Evolutionary conservation across 2,113 vertebrate species (phyloP).

Genomic region (Atlantisia rogersi): DNA sequence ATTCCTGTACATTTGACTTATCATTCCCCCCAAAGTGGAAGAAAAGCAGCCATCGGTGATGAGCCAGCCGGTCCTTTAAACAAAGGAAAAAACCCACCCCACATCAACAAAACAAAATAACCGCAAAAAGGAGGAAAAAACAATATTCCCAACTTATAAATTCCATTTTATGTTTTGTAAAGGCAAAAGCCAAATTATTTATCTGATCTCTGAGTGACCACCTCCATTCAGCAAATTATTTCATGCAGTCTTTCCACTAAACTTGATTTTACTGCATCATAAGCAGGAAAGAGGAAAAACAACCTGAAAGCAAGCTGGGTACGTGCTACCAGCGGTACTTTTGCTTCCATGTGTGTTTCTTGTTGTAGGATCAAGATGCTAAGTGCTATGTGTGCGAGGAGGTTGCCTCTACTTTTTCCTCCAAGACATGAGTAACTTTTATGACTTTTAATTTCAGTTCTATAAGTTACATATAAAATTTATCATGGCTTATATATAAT

Average conservation of each 20-base stretch:
- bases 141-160: not conserved
- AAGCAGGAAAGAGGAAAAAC: not conserved
- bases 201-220: not conserved
- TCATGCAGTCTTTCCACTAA: not conserved
- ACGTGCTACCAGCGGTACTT: not conserved
- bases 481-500: not conserved
- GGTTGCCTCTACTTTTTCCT: not conserved
- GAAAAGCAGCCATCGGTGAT: conserved; percentile 93
- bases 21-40: conserved; percentile 86
- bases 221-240: not conserved
- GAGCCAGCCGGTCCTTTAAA: conserved; percentile 85
- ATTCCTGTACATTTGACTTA: conserved; percentile 78
- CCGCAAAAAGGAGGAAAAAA: not conserved
- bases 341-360: not conserved
- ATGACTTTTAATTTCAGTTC: not conserved
- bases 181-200: not conserved
- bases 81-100: not conserved
- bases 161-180: not conserved
- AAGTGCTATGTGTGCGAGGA: not conserved
- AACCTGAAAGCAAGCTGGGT: not conserved
- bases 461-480: not conserved
- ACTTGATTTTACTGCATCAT: not conserved
- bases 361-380: not conserved
- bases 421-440: not conserved
- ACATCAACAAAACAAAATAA: not conserved